Evolutionary conservation across 2,113 vertebrate genomes (phyloP).

Genomic region (Bubo blakistoni): DNA sequence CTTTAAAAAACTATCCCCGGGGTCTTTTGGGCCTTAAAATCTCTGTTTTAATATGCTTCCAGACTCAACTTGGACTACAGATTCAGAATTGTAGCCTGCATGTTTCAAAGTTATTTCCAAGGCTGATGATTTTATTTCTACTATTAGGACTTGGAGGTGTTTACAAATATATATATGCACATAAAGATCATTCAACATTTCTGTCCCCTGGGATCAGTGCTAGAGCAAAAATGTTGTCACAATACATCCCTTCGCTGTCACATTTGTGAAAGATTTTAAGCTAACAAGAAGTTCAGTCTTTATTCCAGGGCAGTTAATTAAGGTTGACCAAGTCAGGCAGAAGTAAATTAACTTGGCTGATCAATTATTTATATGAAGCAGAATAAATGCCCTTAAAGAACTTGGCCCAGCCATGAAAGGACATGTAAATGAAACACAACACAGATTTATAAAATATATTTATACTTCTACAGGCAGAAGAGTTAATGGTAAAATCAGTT

Average conservation of each 20-base stretch:
- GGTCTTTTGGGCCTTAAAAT: neutral
- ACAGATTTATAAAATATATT: conserved; percentile 81
- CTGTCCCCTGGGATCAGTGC: conserved; percentile 43
- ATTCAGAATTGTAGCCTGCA: accelerated
- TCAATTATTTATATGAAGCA: conserved; percentile 98
- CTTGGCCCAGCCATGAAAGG: conserved; percentile 82
- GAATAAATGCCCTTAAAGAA: conserved; percentile 96
- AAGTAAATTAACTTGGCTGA: conserved; percentile 96
- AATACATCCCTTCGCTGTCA: conserved; percentile 59
- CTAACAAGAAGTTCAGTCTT: conserved; percentile 78
- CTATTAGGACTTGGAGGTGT: conserved; percentile 24
- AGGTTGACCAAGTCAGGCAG: conserved; percentile 92
- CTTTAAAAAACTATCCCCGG: neutral
- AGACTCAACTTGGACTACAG: neutral
- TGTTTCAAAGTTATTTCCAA: neutral
- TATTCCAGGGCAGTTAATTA: conserved; percentile 89
- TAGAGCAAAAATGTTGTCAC: conserved; percentile 57
- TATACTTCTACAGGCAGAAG: conserved; percentile 64
- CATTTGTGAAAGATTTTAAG: conserved; percentile 71
- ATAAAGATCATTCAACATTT: conserved; percentile 54
- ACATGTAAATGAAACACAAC: conserved; percentile 86
- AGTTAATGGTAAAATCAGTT: conserved; percentile 57
- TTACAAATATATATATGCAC: conserved; percentile 48
- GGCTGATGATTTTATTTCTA: neutral
- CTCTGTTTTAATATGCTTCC: neutral